phyloP scores from a whole-genome alignment of 2,113 vertebrate species.

The Perca flavescens region DNA sequence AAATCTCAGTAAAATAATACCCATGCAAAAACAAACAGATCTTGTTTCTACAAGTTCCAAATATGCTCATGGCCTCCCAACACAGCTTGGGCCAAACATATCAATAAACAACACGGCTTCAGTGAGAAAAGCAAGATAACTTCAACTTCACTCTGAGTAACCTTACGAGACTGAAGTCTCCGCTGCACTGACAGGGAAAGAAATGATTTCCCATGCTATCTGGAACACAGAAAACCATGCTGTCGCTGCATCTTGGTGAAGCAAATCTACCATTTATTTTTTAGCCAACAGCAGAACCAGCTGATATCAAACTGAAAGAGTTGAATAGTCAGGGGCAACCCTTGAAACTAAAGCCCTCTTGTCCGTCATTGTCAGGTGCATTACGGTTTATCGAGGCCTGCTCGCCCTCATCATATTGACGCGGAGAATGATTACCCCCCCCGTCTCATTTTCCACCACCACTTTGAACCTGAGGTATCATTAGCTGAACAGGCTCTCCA shows the following conservation, averaged over 20 bases:
- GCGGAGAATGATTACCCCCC: constrained; percentile 44
- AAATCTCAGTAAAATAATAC: constrained; percentile 23
- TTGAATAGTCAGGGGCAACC: background rate
- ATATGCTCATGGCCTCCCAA: constrained; percentile 17
- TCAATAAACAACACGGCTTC: constrained; percentile 27
- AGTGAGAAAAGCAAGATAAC: constrained; percentile 13
- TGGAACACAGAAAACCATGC: background rate
- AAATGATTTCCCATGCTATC: background rate
- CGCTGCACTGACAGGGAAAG: background rate
- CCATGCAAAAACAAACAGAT: constrained; percentile 46
- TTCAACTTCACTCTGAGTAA: background rate
- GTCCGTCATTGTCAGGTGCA: constrained; percentile 37
- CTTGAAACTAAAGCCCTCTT: constrained; percentile 19
- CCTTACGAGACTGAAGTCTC: background rate
- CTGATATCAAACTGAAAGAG: background rate
- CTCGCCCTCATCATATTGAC: constrained; percentile 22
- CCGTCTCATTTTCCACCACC: constrained; percentile 51
- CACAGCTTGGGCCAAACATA: constrained; percentile 45
- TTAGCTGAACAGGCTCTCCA: constrained; percentile 71
- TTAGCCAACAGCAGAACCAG: background rate
- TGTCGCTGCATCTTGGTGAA: background rate
- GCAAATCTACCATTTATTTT: background rate
- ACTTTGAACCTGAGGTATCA: constrained; percentile 68
- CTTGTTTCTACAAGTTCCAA: constrained; percentile 29
- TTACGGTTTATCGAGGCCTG: constrained; percentile 24